phyloP scores from a whole-genome alignment of 2,113 vertebrate genomes.

The Equus przewalskii region DNA sequence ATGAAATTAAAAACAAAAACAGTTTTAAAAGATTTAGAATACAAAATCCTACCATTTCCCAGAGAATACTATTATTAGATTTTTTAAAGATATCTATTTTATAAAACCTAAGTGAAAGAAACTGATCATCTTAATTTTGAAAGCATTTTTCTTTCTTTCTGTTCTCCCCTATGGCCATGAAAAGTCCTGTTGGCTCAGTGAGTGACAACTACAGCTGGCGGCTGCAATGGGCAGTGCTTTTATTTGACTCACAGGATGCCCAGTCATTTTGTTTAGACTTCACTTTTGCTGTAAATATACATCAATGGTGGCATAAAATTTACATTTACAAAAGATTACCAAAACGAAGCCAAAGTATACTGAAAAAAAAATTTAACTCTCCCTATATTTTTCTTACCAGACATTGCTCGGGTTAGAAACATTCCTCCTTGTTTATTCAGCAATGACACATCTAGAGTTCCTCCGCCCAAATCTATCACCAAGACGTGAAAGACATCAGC shows the following conservation, averaged over 20 bases:
- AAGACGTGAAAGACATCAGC: conserved; percentile 96
- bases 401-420: conserved; percentile 98
- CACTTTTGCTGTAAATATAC: neutral
- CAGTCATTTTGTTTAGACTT: neutral
- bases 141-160: neutral
- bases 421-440: conserved; percentile 98
- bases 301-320: neutral
- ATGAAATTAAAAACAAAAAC: conserved; percentile 16
- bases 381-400: conserved; percentile 89
- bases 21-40: neutral
- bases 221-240: neutral
- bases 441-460: conserved; percentile 97
- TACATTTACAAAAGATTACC: neutral
- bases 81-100: neutral
- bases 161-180: neutral
- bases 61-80: neutral
- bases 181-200: neutral
- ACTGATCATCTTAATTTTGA: neutral
- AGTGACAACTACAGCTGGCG: neutral
- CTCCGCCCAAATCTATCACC: conserved; percentile 98
- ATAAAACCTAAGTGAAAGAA: conserved; percentile 24
- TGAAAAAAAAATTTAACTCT: neutral
- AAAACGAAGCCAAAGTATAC: conserved; percentile 51
- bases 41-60: neutral
- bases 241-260: neutral